Evolutionary conservation across 2,888 invertebrate species (phyloP).

Genomic region (Troides helena): DNA sequence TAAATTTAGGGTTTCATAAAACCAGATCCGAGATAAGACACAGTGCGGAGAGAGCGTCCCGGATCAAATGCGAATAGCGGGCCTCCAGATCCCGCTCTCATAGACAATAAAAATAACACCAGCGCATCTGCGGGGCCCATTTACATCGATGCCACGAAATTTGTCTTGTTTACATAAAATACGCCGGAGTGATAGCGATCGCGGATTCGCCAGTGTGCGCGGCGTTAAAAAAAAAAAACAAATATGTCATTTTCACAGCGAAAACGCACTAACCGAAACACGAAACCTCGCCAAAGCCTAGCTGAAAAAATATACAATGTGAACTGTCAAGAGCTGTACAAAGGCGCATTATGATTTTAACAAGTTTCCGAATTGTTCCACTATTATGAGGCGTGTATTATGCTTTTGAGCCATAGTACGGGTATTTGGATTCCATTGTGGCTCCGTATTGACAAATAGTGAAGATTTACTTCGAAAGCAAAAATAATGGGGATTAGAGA

Average conservation of each 20-base stretch:
- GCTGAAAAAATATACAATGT: constrained; percentile 53
- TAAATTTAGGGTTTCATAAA: constrained; percentile 81
- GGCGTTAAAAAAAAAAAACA: constrained; percentile 41
- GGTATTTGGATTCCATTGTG: constrained; percentile 79
- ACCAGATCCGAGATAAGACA: constrained; percentile 80
- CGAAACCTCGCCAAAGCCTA: constrained; percentile 55
- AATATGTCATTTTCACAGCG: constrained; percentile 60
- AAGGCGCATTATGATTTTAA: constrained; percentile 78
- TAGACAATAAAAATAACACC: constrained; percentile 76
- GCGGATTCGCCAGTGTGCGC: constrained; percentile 63
- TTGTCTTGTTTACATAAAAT: constrained; percentile 79
- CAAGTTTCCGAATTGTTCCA: constrained; percentile 74
- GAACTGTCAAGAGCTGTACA: constrained; percentile 73
- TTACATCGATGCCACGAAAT: constrained; percentile 64
- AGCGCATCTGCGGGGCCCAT: constrained; percentile 75
- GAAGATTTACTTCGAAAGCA: constrained; percentile 72
- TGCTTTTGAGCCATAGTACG: constrained; percentile 71
- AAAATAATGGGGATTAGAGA: constrained; percentile 76
- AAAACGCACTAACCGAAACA: constrained; percentile 51
- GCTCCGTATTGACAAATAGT: constrained; percentile 79
- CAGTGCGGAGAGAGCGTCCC: constrained; percentile 67
- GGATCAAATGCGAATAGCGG: constrained; percentile 71
- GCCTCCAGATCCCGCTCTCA: constrained; percentile 58
- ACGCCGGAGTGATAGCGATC: constrained; percentile 70
- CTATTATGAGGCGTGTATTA: constrained; percentile 79